Evolutionary conservation across 2,888 invertebrate genomes (phyloP), one percentile per base, ranked within the genome.

Genomic region (Thecophora atra): DNA sequence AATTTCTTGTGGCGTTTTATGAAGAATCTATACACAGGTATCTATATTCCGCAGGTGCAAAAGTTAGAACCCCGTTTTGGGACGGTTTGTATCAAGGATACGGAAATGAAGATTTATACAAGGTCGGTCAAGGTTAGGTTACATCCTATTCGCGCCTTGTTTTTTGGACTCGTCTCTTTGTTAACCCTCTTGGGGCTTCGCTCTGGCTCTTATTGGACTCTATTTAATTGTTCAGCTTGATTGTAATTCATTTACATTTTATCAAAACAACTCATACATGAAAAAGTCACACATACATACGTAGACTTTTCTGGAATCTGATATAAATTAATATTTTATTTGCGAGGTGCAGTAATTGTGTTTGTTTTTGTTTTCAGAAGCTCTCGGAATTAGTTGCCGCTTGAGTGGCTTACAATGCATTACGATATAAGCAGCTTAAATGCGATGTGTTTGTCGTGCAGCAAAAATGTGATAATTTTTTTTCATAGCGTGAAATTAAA

Each of bases 391-490:
- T 37, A 52, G 51, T 70, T 68, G 44, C 13, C 63, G 52, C 70
- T 63, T 63, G 63, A 70, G 52, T 30, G 70, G 30, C 15, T 70
- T 63, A 63, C 70, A 37, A 70, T 63, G 42, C 47, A 51, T 30
- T 21, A 24, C 30, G 3, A 28, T 58, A 37, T 70, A 70, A 70
- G 62, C 44, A 17, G 70, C n/a, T 70, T 70, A 70, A 52, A 37
- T 6, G 17, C 28, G 60, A 37, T 65, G 51, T 24, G 26, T 26
- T 65, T 65, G 28, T 24, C 65, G 26, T 63, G 42, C 37, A 56
- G 56, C 30, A 63, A 26, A 21, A 26, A 51, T 47, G 64, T 65
- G 64, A 47, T 28, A 65, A 15, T 44, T 51, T 63, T 62, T 65
- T 65, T 51, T 37, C 37, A 6, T 37, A 37, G n/a, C n/a, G n/a